These are phyloP conservation scores for Enchytraeus crypticus DNA, from an alignment of 2,888 invertebrate genomes.

Conservation along the genomic window DNA sequence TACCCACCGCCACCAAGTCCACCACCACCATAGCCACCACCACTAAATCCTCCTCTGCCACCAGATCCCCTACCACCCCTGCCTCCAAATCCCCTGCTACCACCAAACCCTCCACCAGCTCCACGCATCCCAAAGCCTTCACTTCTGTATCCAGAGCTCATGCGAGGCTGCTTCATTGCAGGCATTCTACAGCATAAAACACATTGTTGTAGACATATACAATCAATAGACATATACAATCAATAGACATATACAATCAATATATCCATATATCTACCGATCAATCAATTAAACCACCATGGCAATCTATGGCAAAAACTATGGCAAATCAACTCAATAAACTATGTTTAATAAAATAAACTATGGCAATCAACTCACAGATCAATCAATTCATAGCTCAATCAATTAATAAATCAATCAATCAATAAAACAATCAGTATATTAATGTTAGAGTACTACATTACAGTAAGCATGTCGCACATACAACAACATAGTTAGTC, in stretches of 20 bases:
- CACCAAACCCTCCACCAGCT: background rate
- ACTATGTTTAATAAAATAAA: background rate
- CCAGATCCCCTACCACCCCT: background rate
- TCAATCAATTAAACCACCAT: too few relatives aligned
- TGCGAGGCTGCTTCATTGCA: too few relatives aligned
- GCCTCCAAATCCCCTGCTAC: background rate
- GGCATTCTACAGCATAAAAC: too few relatives aligned
- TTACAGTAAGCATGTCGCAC: background rate
- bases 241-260: background rate
- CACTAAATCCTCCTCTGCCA: conserved; percentile 15
- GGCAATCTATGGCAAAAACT: too few relatives aligned
- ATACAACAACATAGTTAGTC: background rate
- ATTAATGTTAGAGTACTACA: background rate
- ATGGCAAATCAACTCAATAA: too few relatives aligned
- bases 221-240: background rate
- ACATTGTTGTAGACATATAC: background rate
- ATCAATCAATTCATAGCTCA: background rate
- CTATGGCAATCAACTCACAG: background rate
- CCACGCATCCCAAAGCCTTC: background rate
- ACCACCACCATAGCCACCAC: conserved; percentile 16
- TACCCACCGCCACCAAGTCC: background rate
- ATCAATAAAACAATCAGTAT: background rate
- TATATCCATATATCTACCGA: too few relatives aligned
- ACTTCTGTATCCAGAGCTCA: too few relatives aligned
- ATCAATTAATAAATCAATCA: background rate